Conservation (phyloP, 2,888 invertebrate species). For the Caenorhabditis sp. region DNA sequence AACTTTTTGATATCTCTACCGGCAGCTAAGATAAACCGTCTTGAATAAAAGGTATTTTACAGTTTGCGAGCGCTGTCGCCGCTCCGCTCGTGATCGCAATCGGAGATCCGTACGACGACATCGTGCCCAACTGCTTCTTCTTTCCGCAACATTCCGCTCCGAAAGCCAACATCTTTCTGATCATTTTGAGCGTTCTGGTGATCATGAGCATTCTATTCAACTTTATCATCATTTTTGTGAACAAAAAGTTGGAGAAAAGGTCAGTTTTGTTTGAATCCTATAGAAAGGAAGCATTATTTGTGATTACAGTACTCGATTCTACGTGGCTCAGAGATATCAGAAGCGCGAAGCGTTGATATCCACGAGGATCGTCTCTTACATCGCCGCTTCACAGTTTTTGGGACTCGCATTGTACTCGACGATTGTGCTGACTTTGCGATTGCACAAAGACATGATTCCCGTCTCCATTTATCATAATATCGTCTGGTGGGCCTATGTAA, state of each 20-base stretch:
- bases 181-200: constrained; percentile 29
- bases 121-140: constrained; percentile 55
- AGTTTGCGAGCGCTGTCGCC: constrained; percentile 17
- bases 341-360: constrained; percentile 51
- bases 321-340: constrained; percentile 45
- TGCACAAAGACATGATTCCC: constrained; percentile 40
- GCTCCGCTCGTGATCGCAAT: constrained; percentile 48
- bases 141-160: constrained; percentile 41
- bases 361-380: constrained; percentile 40
- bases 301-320: constrained; percentile 27
- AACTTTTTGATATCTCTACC: too few species aligned
- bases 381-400: constrained; percentile 46
- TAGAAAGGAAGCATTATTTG: neutral
- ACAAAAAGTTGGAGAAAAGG: constrained; percentile 47
- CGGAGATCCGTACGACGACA: constrained; percentile 43
- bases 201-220: constrained; percentile 41
- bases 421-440: constrained; percentile 40
- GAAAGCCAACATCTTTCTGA: constrained; percentile 35
- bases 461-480: constrained; percentile 49
- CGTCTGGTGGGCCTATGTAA: constrained; percentile 58
- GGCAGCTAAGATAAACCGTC: too few species aligned
- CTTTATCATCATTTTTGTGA: constrained; percentile 41
- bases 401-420: constrained; percentile 41
- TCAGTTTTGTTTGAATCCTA: too few species aligned
- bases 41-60: constrained; percentile 1